Percentiles rank a stretch among this genome's conserved stretches.
These are phyloP conservation scores for Pungitius pungitius DNA, from an alignment of 2,113 vertebrate genomes.

Conservation along the genomic window DNA sequence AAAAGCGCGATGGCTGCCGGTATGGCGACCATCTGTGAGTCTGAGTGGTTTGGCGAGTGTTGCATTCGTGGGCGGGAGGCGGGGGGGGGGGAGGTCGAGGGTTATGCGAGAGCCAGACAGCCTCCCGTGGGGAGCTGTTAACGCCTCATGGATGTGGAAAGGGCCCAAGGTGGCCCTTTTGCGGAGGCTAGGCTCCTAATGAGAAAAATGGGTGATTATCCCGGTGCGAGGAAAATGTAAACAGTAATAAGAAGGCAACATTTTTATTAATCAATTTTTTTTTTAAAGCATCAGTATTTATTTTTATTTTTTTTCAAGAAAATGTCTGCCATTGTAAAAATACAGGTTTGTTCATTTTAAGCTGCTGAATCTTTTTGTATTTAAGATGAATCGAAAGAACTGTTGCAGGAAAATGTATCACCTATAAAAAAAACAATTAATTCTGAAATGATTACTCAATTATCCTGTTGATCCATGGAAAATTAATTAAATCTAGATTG, in stretches of 20 bases:
- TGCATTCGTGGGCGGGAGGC: constrained; percentile 67
- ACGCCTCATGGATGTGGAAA: constrained; percentile 91
- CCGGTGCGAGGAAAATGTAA: constrained; percentile 63
- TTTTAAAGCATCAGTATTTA: neutral
- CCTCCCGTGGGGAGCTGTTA: constrained; percentile 86
- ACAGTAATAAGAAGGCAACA: constrained; percentile 21
- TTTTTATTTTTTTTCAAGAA: no score
- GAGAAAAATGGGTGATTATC: constrained; percentile 76
- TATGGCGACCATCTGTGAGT: constrained; percentile 77
- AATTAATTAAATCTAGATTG: constrained; percentile 57
- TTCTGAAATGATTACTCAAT: constrained; percentile 41
- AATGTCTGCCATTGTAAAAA: neutral
- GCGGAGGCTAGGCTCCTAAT: constrained; percentile 68
- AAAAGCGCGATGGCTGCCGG: constrained; percentile 76
- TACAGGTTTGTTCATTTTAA: neutral
- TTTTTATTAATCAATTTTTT: no score
- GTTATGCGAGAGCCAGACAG: constrained; percentile 71
- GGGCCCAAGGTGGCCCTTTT: constrained; percentile 64
- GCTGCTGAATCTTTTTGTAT: neutral
- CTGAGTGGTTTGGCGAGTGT: constrained; percentile 75
- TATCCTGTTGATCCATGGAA: constrained; percentile 41
- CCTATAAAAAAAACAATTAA: constrained; percentile 59
- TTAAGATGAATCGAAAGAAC: constrained; percentile 3
- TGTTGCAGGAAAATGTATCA: constrained; percentile 49
- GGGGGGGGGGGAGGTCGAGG: constrained; percentile 57